Conservation (phyloP, 2,888 invertebrate species). For the Leucoma salicis region DNA sequence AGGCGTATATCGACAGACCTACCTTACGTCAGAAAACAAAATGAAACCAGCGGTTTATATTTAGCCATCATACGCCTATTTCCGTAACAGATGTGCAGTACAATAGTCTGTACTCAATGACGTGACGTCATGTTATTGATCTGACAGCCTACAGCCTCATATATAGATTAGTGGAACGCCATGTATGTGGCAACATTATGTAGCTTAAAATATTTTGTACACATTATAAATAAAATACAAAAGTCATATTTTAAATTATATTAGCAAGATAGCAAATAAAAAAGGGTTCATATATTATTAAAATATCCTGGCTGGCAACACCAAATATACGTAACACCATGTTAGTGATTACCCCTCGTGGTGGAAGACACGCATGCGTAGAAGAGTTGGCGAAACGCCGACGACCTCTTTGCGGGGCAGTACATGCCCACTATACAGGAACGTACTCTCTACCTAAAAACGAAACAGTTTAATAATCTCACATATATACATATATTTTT, state of each 20-base stretch:
- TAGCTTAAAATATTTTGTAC: not conserved
- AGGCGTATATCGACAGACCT: no score
- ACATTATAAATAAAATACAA: not conserved
- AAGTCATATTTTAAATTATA: no score
- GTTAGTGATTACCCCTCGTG: constrained; percentile 65
- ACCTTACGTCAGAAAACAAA: constrained; percentile 13
- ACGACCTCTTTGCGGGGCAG: constrained; percentile 68
- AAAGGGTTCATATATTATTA: no score
- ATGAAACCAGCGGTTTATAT: constrained; percentile 22
- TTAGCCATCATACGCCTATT: constrained; percentile 34
- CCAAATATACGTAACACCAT: constrained; percentile 40
- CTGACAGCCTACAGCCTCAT: constrained; percentile 25
- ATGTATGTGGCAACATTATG: not conserved
- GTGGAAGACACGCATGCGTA: constrained; percentile 71
- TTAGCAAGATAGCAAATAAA: no score
- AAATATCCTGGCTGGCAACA: constrained; percentile 40
- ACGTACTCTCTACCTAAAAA: constrained; percentile 34
- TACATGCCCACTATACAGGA: constrained; percentile 44
- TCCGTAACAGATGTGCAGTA: constrained; percentile 40
- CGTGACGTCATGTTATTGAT: constrained; percentile 77
- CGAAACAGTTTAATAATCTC: not conserved
- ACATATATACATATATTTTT: not conserved
- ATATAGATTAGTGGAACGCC: not conserved
- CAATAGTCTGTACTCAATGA: constrained; percentile 52
- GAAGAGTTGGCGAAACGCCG: constrained; percentile 65